Evolutionary conservation across 2,797 vertebrate genomes (phyloP).

Genomic region (Acestrorhynchus altus): DNA sequence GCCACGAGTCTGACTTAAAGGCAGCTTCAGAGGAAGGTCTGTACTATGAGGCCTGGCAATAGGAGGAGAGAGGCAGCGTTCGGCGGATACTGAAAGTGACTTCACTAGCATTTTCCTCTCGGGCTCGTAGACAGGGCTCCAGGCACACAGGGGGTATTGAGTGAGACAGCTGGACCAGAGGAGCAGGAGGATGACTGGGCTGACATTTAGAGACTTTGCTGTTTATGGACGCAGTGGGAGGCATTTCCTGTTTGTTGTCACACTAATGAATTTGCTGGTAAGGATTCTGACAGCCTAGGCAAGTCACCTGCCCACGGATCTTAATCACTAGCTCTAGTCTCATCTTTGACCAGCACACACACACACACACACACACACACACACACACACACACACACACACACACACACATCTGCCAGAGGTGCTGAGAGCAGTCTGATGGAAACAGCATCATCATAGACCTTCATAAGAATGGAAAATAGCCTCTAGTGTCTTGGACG

Average conservation of each 20-base stretch:
- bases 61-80: constrained; percentile 7
- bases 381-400: too few relatives aligned
- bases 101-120: constrained; percentile 34
- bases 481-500: background rate
- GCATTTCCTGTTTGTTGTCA: constrained; percentile 64
- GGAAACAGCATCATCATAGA: constrained; percentile 4
- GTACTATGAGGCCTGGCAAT: background rate
- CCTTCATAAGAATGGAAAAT: background rate
- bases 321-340: constrained; percentile 63
- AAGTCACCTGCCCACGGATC: constrained; percentile 67
- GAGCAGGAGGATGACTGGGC: constrained; percentile 52
- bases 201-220: constrained; percentile 59
- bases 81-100: constrained; percentile 33
- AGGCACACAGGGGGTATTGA: constrained; percentile 36
- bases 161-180: constrained; percentile 57
- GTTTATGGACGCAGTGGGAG: constrained; percentile 59
- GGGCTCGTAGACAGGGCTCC: constrained; percentile 33
- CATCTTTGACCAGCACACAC: constrained; percentile 13
- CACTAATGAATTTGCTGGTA: constrained; percentile 63
- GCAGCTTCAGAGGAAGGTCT: background rate
- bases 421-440: background rate
- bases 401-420: constrained; percentile 27
- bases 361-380: constrained; percentile 22
- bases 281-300: constrained; percentile 59
- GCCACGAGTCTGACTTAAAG: background rate